Base-by-base conservation (phyloP, 1,140 invertebrate genomes). In the Bombus confusus region DNA sequence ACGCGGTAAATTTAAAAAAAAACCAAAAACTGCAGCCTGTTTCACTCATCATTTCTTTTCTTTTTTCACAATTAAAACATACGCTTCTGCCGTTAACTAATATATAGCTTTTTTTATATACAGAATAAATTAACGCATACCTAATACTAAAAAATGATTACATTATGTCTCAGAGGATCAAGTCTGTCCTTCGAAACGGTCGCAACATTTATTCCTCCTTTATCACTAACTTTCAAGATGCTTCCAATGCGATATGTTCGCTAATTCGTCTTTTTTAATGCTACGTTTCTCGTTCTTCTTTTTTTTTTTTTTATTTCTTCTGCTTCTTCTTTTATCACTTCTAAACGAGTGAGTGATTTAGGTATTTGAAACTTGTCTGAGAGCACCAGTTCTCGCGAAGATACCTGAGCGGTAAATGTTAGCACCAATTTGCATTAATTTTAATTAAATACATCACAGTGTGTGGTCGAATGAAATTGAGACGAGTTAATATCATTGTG, bases 191-290 rank as follows among this genome's bases (percentile, higher is more conserved):
- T 28, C 34, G 10, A 31, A 28, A 80, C 66, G 15, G 34, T 80
- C 66, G 34, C 68, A 47, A 64, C 9, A 80, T 41, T 69, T 68
- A 68, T 41, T 52, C 12, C 28, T 59, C 4, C 28, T 47, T 47
- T 28, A 68, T 79, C 64, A 43, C 41, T 71, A 57, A 85, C 39
- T 52, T 37, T 52, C 68, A 80, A 85, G 83, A 85, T 85, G 83
- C 83, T 85, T 73, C 83, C 83, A 80, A 85, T 79, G 68, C 83
- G 57, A 85, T 80, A 85, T 85, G 57, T 85, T 71, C 37, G 66
- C 22, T 62, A 34, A 28, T 68, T 18, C 31, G 39, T 73, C 34
- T 9, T 41, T 52, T 9, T 41, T 39, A 39, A 71, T 41, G 59
- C 59, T n/a, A 28, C n/a, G 25, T n/a, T 62, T 62, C 28, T n/a